phyloP scores from a whole-genome alignment of 2,888 invertebrate species.

The Rhagonycha lutea region DNA sequence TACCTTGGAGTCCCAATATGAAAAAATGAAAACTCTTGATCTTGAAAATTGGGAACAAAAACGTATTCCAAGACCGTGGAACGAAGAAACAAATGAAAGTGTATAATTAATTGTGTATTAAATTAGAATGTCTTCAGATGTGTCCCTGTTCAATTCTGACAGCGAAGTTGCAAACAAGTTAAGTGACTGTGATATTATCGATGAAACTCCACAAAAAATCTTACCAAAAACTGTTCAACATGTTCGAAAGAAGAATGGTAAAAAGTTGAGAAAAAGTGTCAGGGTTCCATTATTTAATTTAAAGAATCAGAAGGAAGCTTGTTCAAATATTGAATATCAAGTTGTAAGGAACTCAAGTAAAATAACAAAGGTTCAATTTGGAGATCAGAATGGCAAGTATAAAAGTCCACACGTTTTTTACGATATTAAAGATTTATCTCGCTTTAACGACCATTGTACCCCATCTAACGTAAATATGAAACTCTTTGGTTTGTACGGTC shows the following conservation, averaged over 20 bases:
- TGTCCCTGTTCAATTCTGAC: background rate
- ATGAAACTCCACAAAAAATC: slow-evolving; percentile 15
- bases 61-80: slow-evolving; percentile 87
- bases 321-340: background rate
- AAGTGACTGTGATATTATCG: slow-evolving; percentile 10
- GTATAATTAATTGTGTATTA: background rate
- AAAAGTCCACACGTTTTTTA: slow-evolving; percentile 15
- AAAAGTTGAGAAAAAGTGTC: background rate
- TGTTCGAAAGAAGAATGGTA: background rate
- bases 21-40: slow-evolving; percentile 73
- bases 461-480: slow-evolving; percentile 12
- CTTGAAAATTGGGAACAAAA: slow-evolving; percentile 85
- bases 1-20: slow-evolving; percentile 74
- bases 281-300: background rate
- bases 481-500: slow-evolving; percentile 8
- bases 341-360: background rate
- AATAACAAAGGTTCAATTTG: background rate
- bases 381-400: background rate
- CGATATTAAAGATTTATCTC: slow-evolving; percentile 8
- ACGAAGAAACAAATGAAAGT: slow-evolving; percentile 49
- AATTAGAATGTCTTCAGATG: background rate
- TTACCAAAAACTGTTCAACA: background rate
- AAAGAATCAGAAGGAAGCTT: background rate
- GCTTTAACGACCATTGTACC: background rate
- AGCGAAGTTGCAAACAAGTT: background rate